Percentiles rank a stretch among this genome's conserved stretches.
Evolutionary conservation across 2,113 vertebrate species (phyloP).

Genomic region (Sprattus sprattus): DNA sequence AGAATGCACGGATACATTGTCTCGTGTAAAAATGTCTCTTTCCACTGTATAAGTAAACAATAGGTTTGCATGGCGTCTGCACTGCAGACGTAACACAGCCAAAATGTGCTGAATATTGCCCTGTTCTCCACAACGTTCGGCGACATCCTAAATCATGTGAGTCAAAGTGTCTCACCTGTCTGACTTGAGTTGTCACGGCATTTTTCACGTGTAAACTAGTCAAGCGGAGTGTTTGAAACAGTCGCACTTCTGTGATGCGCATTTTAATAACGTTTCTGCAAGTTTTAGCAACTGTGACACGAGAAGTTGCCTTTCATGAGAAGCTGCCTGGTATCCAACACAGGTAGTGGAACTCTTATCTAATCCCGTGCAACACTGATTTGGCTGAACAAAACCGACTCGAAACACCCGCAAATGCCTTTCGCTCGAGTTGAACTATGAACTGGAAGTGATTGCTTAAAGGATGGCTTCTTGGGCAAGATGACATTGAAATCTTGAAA

Average conservation of each 20-base stretch:
- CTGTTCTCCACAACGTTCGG: neutral
- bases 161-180: neutral
- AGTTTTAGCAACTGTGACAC: neutral
- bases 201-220: neutral
- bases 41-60: neutral
- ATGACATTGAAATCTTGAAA: neutral
- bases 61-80: neutral
- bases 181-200: neutral
- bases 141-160: neutral
- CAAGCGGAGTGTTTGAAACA: conserved; percentile 13
- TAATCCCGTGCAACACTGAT: neutral
- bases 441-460: conserved; percentile 45
- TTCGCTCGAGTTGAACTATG: conserved; percentile 51
- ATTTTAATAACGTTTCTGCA: neutral
- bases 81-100: neutral
- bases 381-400: neutral
- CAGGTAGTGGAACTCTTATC: neutral
- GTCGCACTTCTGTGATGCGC: conserved; percentile 11
- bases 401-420: neutral
- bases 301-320: neutral
- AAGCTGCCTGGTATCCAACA: neutral
- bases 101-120: neutral
- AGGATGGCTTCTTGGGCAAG: neutral
- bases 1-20: conserved; percentile 31
- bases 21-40: neutral